A percentile compares a stretch with the other conserved stretches of the same genome.
These are phyloP conservation scores for Lysandra coridon DNA, from an alignment of 2,888 invertebrate species.

Conservation along the genomic window DNA sequence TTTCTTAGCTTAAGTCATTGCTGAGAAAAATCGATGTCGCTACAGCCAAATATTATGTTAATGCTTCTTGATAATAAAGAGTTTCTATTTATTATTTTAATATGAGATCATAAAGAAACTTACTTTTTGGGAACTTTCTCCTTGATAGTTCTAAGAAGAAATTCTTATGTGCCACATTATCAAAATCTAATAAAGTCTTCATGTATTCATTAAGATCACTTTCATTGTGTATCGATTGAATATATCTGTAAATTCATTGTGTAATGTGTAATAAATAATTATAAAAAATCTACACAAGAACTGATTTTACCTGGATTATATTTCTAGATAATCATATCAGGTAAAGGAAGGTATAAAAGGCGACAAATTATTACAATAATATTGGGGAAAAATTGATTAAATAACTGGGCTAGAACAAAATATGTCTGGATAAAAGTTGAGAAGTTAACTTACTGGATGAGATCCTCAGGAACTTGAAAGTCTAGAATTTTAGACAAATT, in stretches of 20 bases:
- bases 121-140: slow-evolving; percentile 73
- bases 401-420: not conserved
- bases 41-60: too few species aligned
- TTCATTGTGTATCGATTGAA: slow-evolving; percentile 85
- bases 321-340: too few species aligned
- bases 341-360: too few species aligned
- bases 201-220: slow-evolving; percentile 89
- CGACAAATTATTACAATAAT: too few species aligned
- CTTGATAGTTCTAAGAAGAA: slow-evolving; percentile 83
- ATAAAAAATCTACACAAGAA: too few species aligned
- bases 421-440: not conserved
- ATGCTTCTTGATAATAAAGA: too few species aligned
- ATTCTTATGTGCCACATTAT: slow-evolving; percentile 81
- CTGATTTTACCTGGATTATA: too few species aligned
- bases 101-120: slow-evolving; percentile 20
- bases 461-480: slow-evolving; percentile 85
- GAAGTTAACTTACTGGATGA: slow-evolving; percentile 80
- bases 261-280: too few species aligned
- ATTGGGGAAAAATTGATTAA: too few species aligned
- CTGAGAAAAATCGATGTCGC: too few species aligned
- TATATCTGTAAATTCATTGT: slow-evolving; percentile 78
- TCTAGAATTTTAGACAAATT: slow-evolving; percentile 83
- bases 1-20: too few species aligned
- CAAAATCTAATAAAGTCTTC: slow-evolving; percentile 85
- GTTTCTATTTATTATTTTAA: not conserved